Conservation (phyloP, 2,113 vertebrate genomes). For the Benitochromis conjunctus region DNA sequence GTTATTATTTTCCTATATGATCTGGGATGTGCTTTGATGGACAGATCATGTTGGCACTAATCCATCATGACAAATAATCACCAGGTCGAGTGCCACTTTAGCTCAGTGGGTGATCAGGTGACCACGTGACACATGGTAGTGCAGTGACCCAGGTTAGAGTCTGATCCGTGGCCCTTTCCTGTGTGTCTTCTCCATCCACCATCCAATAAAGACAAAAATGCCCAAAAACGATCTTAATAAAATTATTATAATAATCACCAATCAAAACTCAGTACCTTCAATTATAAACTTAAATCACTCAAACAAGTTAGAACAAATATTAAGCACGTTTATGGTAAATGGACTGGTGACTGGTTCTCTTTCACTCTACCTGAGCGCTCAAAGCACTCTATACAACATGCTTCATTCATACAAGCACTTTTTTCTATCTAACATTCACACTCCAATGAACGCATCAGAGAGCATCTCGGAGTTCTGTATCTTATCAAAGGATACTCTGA, state of each 20-base stretch:
- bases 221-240: neutral
- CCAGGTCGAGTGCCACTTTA: neutral
- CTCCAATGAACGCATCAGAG: neutral
- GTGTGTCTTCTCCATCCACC: neutral
- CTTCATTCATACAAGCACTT: neutral
- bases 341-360: neutral
- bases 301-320: neutral
- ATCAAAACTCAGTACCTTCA: neutral
- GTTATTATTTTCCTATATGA: neutral
- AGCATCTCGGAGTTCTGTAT: neutral
- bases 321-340: neutral
- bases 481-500: neutral
- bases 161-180: neutral
- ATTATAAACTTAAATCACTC: neutral
- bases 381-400: accelerated
- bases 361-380: neutral
- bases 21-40: neutral
- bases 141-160: neutral
- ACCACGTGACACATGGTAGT: neutral
- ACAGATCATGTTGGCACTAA: neutral
- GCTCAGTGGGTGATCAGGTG: neutral
- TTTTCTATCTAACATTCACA: neutral
- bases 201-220: neutral
- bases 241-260: neutral
- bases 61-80: neutral